Evolutionary conservation across 2,888 invertebrate species (phyloP), one percentile per base, ranked within the genome.

Genomic region (Polymixis lichenea): DNA sequence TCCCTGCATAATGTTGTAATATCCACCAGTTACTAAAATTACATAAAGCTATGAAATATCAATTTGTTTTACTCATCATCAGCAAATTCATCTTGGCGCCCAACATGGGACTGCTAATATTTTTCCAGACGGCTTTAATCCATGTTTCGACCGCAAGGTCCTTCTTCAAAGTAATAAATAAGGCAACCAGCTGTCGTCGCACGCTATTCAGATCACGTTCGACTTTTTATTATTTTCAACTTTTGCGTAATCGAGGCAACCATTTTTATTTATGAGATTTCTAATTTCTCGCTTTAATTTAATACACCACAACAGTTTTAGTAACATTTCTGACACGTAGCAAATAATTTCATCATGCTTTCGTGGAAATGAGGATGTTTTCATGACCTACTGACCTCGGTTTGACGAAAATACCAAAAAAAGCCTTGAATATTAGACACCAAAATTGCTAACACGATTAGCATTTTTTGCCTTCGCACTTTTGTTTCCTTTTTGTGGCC

Each of bases 171-270:
- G 55, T 56, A 68, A 80, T 76, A 80, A 71, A 73, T 22, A 67
- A 51, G 64, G 25, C 22, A 56, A 58, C 61, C 67, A 79, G 60
- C 60, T 79, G 53, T 56, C 61, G 38, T 49, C 38, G 56, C 51
- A 64, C 11, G 49, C 17, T 32, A 84, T 72, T 74, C 78, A 64
- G 69, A 75, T 66, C 82, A 84, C 83, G 84, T 78, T 61, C 61
- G 53, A 70, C 70, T 43, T 81, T 85, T 76, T 82, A n/a, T 85
- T 82, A 78, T 78, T 78, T 74, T 74, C 62, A 72, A 76, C 55
- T 82, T 78, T 78, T 64, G 60, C 78, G 60, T 82, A 72, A 85
- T 85, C 75, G 73, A 46, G 58, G 13, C 25, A 1, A 46, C 60
- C 69, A 69, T 70, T 56, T 55, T 72, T 71, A 82, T 75, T 85